These are phyloP conservation scores for Antrozous pallidus DNA, from an alignment of 2,797 vertebrate genomes.

Conservation along the genomic window DNA sequence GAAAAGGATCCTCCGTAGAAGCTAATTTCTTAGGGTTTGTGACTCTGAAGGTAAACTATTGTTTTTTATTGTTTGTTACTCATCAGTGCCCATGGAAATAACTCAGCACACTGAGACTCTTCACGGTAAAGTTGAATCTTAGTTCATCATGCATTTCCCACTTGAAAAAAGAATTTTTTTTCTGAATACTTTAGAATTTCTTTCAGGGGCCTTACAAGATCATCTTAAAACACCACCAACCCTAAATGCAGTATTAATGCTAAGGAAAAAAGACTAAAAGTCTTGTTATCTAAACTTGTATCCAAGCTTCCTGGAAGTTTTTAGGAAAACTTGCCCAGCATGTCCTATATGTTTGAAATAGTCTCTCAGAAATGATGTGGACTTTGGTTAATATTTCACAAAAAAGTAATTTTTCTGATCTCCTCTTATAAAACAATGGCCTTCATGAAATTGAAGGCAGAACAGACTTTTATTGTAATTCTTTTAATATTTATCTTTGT, in stretches of 20 bases:
- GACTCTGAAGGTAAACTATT: constrained; percentile 61
- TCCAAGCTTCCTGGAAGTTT: no score
- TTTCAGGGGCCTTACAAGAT: neutral
- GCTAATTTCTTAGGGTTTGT: constrained; percentile 11
- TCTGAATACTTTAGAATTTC: neutral
- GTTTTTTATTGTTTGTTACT: constrained; percentile 58
- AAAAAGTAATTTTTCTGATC: neutral
- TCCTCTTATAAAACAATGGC: neutral
- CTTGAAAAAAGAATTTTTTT: neutral
- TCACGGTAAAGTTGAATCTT: neutral
- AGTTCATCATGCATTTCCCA: neutral
- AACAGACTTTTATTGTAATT: neutral
- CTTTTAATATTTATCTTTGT: neutral
- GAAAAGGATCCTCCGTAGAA: constrained; percentile 4
- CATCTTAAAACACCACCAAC: neutral
- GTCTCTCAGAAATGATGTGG: neutral
- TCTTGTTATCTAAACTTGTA: neutral
- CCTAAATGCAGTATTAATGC: neutral
- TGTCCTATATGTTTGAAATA: neutral
- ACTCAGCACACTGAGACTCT: constrained; percentile 15
- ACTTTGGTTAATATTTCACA: neutral
- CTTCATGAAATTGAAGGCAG: neutral
- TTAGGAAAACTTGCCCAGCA: neutral
- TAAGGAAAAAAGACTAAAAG: neutral
- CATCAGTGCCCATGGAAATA: constrained; percentile 46